A percentile compares a stretch with the other conserved stretches of the same genome.
phyloP scores from a whole-genome alignment of 2,888 invertebrate species.

The Torymus auratus region DNA sequence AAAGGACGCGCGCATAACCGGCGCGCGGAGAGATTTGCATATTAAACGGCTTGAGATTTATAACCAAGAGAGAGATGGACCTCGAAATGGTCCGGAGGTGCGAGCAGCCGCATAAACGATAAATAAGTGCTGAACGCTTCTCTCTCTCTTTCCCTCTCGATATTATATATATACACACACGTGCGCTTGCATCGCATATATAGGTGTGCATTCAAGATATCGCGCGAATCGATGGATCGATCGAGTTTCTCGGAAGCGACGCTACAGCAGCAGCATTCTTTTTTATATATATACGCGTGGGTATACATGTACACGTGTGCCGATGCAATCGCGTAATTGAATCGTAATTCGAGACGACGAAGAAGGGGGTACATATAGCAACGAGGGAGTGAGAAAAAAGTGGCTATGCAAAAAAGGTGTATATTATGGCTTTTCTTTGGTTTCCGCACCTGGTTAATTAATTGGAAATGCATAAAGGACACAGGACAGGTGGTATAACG shows the following conservation, averaged over 20 bases:
- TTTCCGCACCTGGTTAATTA: slow-evolving; percentile 7
- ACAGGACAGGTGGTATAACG: too few species aligned
- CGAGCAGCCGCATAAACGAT: slow-evolving; percentile 69
- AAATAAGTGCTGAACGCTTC: slow-evolving; percentile 67
- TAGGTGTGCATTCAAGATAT: slow-evolving; percentile 12
- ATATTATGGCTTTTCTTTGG: slow-evolving; percentile 14
- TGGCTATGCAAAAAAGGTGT: too few species aligned
- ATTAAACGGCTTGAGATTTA: slow-evolving; percentile 77
- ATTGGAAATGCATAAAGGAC: too few species aligned
- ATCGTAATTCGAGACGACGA: slow-evolving; percentile 42
- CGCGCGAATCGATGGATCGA: slow-evolving; percentile 35
- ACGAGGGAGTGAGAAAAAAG: too few species aligned
- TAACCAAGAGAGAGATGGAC: slow-evolving; percentile 66
- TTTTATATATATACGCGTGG: background rate
- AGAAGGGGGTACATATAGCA: background rate
- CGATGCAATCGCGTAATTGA: slow-evolving; percentile 52
- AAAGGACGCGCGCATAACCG: slow-evolving; percentile 43
- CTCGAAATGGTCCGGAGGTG: slow-evolving; percentile 65
- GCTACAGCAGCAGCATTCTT: background rate
- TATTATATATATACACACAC: slow-evolving; percentile 10
- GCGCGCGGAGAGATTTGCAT: slow-evolving; percentile 72
- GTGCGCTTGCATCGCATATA: background rate
- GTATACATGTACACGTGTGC: background rate
- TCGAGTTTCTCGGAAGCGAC: slow-evolving; percentile 45
- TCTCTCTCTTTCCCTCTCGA: slow-evolving; percentile 43